A percentile compares a stretch with the other conserved stretches of the same genome.
Conservation (phyloP, 2,888 invertebrate species). For the Junonia oenone region DNA sequence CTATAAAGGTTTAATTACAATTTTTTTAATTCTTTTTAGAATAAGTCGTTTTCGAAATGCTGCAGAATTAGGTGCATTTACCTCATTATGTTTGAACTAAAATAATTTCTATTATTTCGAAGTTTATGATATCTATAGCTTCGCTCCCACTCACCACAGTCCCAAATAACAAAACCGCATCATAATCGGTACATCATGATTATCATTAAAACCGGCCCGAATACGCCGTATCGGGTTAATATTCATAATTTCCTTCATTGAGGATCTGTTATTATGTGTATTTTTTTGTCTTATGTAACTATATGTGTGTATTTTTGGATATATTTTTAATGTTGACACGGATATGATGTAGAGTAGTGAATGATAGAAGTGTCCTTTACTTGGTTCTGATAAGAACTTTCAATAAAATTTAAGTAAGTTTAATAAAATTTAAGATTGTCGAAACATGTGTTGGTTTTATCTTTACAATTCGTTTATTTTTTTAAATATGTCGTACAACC, state of each 20-base stretch:
- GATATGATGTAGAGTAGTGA: conserved; percentile 27
- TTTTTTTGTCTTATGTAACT: conserved; percentile 18
- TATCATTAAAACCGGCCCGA: conserved; percentile 52
- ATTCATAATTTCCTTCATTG: conserved; percentile 54
- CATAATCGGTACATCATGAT: conserved; percentile 43
- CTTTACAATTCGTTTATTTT: no score
- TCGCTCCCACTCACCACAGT: conserved; percentile 3
- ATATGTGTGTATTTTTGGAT: conserved; percentile 3
- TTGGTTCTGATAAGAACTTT: not conserved
- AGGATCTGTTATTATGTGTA: conserved; percentile 23
- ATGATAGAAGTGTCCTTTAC: not conserved
- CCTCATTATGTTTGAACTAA: no score
- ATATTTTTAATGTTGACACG: conserved; percentile 17
- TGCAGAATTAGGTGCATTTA: no score
- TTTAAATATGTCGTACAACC: no score
- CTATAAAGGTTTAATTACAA: no score
- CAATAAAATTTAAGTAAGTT: no score
- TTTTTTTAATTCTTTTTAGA: no score
- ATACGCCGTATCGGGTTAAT: conserved; percentile 43
- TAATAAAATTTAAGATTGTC: no score
- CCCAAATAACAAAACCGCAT: conserved; percentile 36
- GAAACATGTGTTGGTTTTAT: no score
- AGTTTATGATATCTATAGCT: conserved; percentile 7
- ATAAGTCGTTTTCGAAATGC: no score
- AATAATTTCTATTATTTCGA: no score